Evolutionary conservation across 1,140 invertebrate genomes (phyloP).

Genomic region (Brachystomella parvula): DNA sequence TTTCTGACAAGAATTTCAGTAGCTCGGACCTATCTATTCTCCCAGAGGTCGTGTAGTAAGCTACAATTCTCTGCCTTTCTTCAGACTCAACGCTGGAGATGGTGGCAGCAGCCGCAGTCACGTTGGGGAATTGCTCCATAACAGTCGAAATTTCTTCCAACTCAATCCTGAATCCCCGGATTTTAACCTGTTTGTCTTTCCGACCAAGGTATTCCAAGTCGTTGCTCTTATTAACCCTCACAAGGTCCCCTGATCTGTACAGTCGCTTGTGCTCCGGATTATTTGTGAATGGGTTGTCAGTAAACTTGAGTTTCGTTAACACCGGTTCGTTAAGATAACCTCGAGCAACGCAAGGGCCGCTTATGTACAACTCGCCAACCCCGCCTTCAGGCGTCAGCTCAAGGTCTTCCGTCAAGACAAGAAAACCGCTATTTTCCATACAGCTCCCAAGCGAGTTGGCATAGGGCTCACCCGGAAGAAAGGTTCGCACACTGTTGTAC

Average conservation of each 20-base stretch:
- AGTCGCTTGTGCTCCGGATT: not conserved
- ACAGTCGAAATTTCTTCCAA: not conserved
- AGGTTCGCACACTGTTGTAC: not conserved
- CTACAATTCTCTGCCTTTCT: not conserved
- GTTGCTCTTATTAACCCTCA: too few species aligned
- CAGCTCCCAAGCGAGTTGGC: not conserved
- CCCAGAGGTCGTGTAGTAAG: not conserved
- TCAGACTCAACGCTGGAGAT: too few species aligned
- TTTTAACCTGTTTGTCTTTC: constrained; percentile 13
- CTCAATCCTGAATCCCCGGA: constrained; percentile 12
- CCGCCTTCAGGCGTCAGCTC: not conserved
- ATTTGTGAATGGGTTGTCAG: not conserved
- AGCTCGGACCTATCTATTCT: not conserved
- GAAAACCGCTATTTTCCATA: not conserved
- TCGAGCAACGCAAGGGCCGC: not conserved
- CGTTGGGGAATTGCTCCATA: not conserved
- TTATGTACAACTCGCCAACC: not conserved
- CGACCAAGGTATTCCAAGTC: constrained; percentile 7
- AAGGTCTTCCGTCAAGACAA: not conserved
- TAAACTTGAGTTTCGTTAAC: not conserved
- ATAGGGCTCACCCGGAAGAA: not conserved
- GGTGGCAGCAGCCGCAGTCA: too few species aligned
- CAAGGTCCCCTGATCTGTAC: constrained; percentile 2
- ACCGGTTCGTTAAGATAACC: not conserved
- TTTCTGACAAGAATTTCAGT: not conserved